Conservation (phyloP, 2,888 invertebrate genomes). For the Aricia artaxerxes region DNA sequence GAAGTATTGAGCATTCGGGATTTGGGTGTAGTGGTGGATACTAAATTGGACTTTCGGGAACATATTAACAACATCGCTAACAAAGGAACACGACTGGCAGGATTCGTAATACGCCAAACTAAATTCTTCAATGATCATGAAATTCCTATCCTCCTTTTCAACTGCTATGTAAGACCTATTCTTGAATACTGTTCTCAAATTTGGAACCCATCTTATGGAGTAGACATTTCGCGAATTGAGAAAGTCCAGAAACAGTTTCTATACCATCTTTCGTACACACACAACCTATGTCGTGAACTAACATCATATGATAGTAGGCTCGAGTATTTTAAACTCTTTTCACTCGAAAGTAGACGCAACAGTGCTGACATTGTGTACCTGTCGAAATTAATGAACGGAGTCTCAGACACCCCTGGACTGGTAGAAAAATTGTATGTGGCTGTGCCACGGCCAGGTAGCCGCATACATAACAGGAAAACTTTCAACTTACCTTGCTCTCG, state of each 20-base stretch:
- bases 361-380: too few species aligned
- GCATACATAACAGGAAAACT: too few species aligned
- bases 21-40: conserved; percentile 23
- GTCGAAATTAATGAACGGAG: too few species aligned
- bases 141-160: neutral
- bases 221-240: conserved; percentile 6
- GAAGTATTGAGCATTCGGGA: conserved; percentile 1
- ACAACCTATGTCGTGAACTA: neutral
- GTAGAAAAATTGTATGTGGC: too few species aligned
- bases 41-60: conserved; percentile 28
- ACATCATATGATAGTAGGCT: neutral
- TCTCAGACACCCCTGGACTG: too few species aligned
- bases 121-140: conserved; percentile 29
- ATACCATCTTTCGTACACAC: neutral
- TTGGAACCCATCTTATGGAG: neutral
- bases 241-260: neutral
- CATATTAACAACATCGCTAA: neutral
- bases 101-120: conserved; percentile 25
- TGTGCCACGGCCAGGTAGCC: too few species aligned
- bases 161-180: neutral
- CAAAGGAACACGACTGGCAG: conserved; percentile 4
- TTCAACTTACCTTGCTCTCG: too few species aligned
- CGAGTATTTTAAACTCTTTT: conserved; percentile 1
- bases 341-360: neutral
- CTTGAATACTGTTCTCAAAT: too few species aligned